Evolutionary conservation across 2,888 invertebrate species (phyloP).

Genomic region (Torymus aiolomorphi): DNA sequence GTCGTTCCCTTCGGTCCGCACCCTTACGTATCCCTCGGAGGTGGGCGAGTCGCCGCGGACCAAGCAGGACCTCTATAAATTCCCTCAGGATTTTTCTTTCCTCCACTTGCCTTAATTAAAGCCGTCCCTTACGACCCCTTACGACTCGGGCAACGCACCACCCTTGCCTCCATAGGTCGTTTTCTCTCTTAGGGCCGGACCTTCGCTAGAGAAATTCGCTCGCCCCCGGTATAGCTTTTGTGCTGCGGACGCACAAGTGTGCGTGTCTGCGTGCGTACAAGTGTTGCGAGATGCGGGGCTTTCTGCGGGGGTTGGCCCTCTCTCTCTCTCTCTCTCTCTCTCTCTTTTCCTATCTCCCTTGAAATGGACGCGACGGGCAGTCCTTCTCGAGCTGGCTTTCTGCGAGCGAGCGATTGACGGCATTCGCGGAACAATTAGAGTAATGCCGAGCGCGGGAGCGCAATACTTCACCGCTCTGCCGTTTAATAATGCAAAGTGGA

Average conservation of each 20-base stretch:
- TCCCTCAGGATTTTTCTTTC: constrained; percentile 74
- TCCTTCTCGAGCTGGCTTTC: not conserved
- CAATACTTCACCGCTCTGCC: constrained; percentile 30
- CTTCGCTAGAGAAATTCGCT: constrained; percentile 41
- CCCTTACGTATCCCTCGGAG: constrained; percentile 55
- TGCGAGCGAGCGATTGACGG: constrained; percentile 45
- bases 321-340: constrained; percentile 15
- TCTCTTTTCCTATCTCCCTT: constrained; percentile 12
- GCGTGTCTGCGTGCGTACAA: too few relatives aligned
- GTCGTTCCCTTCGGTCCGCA: constrained; percentile 43
- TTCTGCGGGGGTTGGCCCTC: constrained; percentile 7
- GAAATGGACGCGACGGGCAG: not conserved
- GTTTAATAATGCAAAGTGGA: constrained; percentile 56
- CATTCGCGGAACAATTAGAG: constrained; percentile 54
- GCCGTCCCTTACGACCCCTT: constrained; percentile 69
- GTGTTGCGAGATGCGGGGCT: constrained; percentile 25
- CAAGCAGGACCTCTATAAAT: constrained; percentile 72
- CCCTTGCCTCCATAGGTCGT: constrained; percentile 42
- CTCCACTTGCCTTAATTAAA: constrained; percentile 75
- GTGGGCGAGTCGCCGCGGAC: constrained; percentile 29
- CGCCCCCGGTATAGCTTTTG: constrained; percentile 30
- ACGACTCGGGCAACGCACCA: constrained; percentile 59
- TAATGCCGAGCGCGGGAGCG: constrained; percentile 32
- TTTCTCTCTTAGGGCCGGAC: constrained; percentile 28
- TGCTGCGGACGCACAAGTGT: not conserved